Conservation (phyloP, 2,888 invertebrate genomes). For the Dione vanillae region DNA sequence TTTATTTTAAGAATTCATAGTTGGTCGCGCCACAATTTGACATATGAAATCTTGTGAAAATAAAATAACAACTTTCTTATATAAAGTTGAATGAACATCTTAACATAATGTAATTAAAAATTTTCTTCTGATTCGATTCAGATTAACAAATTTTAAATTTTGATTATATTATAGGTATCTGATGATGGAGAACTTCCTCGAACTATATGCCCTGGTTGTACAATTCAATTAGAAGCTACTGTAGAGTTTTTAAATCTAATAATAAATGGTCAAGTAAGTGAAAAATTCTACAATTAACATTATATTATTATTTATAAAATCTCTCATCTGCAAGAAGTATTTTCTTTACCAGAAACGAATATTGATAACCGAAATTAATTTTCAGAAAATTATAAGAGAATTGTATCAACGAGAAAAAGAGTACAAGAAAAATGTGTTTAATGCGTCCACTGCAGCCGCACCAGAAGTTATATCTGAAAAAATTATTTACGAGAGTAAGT, state of each 20-base stretch:
- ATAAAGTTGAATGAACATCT: background rate
- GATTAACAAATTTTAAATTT: background rate
- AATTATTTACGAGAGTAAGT: conserved; percentile 72
- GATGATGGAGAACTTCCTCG: conserved; percentile 89
- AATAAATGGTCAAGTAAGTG: conserved; percentile 86
- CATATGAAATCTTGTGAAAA: conserved; percentile 15
- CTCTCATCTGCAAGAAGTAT: too few relatives aligned
- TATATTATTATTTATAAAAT: too few relatives aligned
- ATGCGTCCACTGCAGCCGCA: conserved; percentile 48
- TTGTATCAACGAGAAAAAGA: conserved; percentile 70
- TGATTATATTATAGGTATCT: conserved; percentile 71
- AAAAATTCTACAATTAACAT: too few relatives aligned
- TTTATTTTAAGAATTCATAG: conserved; percentile 23
- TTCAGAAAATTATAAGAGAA: conserved; percentile 74
- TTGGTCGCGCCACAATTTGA: conserved; percentile 56
- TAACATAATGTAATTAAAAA: background rate
- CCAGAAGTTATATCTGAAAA: conserved; percentile 65
- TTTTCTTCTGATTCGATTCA: background rate
- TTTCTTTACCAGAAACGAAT: too few relatives aligned
- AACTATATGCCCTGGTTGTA: conserved; percentile 90
- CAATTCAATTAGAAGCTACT: conserved; percentile 89
- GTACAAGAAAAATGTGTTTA: conserved; percentile 64
- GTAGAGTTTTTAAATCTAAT: conserved; percentile 89
- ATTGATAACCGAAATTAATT: conserved; percentile 36
- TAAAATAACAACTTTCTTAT: conserved; percentile 7